Conservation (phyloP, 1,140 invertebrate genomes). For the Euschistus heros region DNA sequence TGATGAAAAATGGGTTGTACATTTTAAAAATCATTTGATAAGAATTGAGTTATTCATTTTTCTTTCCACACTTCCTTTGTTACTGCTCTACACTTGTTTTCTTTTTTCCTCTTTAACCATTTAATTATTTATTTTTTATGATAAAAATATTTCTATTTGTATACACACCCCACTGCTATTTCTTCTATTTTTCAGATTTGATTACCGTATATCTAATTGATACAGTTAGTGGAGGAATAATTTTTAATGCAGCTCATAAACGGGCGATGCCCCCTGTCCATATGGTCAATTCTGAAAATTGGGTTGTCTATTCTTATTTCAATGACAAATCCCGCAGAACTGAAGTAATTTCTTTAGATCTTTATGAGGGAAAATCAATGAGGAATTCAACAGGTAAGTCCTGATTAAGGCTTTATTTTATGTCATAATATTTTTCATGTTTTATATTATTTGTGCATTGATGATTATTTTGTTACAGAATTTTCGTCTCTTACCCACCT, state of each 20-base stretch:
- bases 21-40: no score
- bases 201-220: conserved; percentile 80
- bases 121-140: no score
- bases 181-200: conserved; percentile 42
- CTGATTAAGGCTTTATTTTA: not conserved
- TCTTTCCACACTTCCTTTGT: no score
- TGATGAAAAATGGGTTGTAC: no score
- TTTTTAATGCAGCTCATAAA: conserved; percentile 64
- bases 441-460: conserved; percentile 4
- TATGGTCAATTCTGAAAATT: conserved; percentile 94
- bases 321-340: conserved; percentile 86
- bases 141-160: no score
- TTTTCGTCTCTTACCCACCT: conserved; percentile 73
- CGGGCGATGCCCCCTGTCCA: conserved; percentile 71
- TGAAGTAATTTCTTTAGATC: conserved; percentile 84
- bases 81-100: no score
- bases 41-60: no score
- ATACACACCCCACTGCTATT: not conserved
- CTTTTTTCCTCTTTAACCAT: no score
- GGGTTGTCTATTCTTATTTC: conserved; percentile 88
- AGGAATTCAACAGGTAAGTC: conserved; percentile 58
- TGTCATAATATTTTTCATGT: not conserved
- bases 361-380: conserved; percentile 87
- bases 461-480: conserved; percentile 37
- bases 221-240: conserved; percentile 71